A percentile compares a stretch with the other conserved stretches of the same genome.
phyloP scores from a whole-genome alignment of 2,888 invertebrate species.

The Zaprionus bogoriensis region DNA sequence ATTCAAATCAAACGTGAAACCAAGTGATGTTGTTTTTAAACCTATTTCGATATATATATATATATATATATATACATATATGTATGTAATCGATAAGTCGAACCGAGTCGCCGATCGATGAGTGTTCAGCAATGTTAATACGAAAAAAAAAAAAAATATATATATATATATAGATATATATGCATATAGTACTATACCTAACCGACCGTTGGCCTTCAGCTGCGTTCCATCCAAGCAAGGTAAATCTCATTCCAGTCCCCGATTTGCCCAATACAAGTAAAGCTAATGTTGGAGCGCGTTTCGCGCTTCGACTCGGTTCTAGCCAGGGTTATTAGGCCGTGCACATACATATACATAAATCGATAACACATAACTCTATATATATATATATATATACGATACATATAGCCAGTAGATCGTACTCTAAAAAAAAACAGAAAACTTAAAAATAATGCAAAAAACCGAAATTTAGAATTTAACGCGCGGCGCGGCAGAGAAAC shows the following conservation, averaged over 20 bases:
- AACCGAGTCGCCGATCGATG: constrained; percentile 11
- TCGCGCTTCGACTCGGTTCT: constrained; percentile 55
- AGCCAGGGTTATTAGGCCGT: constrained; percentile 70
- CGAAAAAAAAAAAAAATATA: constrained; percentile 30
- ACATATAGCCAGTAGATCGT: constrained; percentile 76
- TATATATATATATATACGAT: constrained; percentile 40
- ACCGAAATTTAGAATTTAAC: constrained; percentile 62
- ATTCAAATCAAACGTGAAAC: constrained; percentile 81
- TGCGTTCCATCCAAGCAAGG: constrained; percentile 64
- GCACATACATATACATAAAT: constrained; percentile 30
- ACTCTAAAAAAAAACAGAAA: constrained; percentile 65
- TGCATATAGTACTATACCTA: background rate
- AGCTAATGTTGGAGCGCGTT: constrained; percentile 7
- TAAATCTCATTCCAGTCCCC: constrained; percentile 45
- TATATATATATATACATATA: constrained; percentile 40
- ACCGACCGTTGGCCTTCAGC: constrained; percentile 60
- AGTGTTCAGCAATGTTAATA: constrained; percentile 58
- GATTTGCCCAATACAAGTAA: constrained; percentile 11
- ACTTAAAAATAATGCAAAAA: constrained; percentile 27
- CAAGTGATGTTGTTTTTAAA: constrained; percentile 80
- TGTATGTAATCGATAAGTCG: constrained; percentile 20
- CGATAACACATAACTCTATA: constrained; percentile 19
- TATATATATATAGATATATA: constrained; percentile 6
- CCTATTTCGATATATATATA: constrained; percentile 29
- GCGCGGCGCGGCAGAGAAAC: constrained; percentile 50